phyloP scores from a whole-genome alignment of 1,140 invertebrate species.

The Melipona quadrifasciata region DNA sequence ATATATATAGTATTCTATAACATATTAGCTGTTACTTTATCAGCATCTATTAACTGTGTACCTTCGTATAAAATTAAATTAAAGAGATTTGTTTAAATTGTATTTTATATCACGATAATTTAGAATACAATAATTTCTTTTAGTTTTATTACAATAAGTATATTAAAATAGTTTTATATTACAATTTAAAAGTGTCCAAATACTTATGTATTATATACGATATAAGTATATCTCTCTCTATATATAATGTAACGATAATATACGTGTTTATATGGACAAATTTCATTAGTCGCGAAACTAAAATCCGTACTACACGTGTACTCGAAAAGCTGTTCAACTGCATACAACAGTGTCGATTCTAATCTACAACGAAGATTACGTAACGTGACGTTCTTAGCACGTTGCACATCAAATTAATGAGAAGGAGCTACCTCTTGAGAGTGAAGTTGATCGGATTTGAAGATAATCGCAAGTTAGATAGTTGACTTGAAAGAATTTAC shows the following conservation, averaged over 20 bases:
- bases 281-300: background rate
- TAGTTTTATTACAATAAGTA: too few species aligned
- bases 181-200: too few species aligned
- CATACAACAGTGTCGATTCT: background rate
- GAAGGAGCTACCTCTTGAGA: background rate
- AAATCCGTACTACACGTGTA: background rate
- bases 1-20: too few species aligned
- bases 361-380: background rate
- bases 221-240: background rate
- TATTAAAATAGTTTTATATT: too few species aligned
- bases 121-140: too few species aligned
- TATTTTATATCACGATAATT: too few species aligned
- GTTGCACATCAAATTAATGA: background rate
- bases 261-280: background rate
- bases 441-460: background rate
- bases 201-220: too few species aligned
- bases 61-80: too few species aligned
- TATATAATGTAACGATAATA: background rate
- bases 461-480: background rate
- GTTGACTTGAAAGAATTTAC: background rate
- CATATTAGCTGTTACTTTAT: too few species aligned
- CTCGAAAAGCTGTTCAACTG: background rate
- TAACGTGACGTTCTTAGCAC: background rate
- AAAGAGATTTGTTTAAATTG: too few species aligned
- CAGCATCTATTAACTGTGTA: too few species aligned